A percentile compares a stretch with the other conserved stretches of the same genome.
Conservation (phyloP, 2,888 invertebrate genomes). For the Monopis laevigella region DNA sequence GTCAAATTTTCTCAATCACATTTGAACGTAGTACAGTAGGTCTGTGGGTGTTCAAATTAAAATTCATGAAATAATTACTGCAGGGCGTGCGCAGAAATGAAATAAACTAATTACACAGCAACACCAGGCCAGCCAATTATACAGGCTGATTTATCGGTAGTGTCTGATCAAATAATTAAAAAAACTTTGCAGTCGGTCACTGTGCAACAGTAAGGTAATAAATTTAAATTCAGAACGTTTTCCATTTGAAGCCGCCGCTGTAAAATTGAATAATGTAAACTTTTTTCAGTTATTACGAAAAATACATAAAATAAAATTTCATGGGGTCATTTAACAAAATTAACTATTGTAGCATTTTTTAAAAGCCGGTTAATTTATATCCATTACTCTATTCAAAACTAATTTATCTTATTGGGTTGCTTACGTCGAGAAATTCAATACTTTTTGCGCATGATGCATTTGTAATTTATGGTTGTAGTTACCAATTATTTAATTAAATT, state of each 20-base stretch:
- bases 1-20: slow-evolving; percentile 11
- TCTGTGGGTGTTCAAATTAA: slow-evolving; percentile 27
- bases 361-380: no score
- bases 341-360: no score
- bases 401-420: no score
- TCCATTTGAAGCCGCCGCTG: slow-evolving; percentile 40
- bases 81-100: slow-evolving; percentile 37
- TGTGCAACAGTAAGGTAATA: slow-evolving; percentile 36
- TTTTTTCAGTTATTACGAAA: no score
- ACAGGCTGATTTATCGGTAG: slow-evolving; percentile 49
- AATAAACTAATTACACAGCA: slow-evolving; percentile 49
- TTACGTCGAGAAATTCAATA: no score
- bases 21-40: slow-evolving; percentile 3
- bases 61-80: slow-evolving; percentile 44
- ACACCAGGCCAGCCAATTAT: slow-evolving; percentile 45
- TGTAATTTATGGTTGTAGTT: no score
- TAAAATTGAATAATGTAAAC: slow-evolving; percentile 26
- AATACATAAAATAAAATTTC: no score
- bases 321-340: no score
- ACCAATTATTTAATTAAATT: no score
- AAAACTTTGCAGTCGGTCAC: slow-evolving; percentile 37
- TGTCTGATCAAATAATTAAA: slow-evolving; percentile 63
- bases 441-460: no score
- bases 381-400: no score
- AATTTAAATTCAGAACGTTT: slow-evolving; percentile 39